Evolutionary conservation across 2,113 vertebrate species (phyloP).

Genomic region (Sitta europaea): DNA sequence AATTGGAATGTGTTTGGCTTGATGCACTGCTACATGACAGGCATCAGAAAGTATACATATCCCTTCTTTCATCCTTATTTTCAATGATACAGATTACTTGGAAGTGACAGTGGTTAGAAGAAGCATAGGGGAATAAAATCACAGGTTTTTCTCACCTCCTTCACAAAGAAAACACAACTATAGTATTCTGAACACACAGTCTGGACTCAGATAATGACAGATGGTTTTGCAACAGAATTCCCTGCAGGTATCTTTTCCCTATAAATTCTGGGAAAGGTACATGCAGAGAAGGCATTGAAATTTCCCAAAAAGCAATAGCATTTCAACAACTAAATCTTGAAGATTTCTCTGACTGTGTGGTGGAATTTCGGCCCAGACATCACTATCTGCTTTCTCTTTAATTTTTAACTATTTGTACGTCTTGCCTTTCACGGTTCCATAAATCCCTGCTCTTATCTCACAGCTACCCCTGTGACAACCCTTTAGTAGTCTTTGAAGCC

Average conservation of each 20-base stretch:
- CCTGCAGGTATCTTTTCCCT: neutral
- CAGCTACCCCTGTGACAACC: neutral
- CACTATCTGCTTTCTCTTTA: neutral
- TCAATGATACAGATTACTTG: neutral
- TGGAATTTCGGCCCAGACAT: neutral
- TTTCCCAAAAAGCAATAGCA: neutral
- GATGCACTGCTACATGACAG: conserved; percentile 6
- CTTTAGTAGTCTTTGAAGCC: neutral
- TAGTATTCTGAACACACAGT: neutral
- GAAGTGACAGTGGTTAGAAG: neutral
- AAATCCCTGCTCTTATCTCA: neutral
- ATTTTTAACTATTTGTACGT: neutral
- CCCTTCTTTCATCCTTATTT: neutral
- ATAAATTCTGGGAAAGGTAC: neutral
- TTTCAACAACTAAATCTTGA: neutral
- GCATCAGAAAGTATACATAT: neutral
- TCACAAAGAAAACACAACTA: neutral
- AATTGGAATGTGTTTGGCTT: neutral
- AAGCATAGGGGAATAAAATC: neutral
- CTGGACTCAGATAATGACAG: neutral
- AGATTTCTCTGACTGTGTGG: neutral
- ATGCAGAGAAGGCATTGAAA: neutral
- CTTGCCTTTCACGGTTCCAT: neutral
- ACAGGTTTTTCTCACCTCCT: neutral
- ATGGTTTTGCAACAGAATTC: neutral